phyloP scores from a whole-genome alignment of 2,113 vertebrate species.

The Bostrychus sinensis region DNA sequence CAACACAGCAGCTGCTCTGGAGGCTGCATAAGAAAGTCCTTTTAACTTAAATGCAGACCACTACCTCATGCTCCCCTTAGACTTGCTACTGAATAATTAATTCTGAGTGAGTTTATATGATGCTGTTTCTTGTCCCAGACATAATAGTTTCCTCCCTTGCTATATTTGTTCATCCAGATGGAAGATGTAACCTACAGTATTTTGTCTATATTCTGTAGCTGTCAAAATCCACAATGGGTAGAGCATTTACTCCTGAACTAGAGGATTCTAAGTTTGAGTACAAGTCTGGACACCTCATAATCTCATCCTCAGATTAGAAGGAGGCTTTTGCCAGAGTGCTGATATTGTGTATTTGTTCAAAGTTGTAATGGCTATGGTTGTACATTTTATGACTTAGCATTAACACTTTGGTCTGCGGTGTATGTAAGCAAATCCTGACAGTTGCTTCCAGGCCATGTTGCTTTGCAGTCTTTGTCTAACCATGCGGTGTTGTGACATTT shows the following conservation, averaged over 20 bases:
- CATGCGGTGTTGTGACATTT: background rate
- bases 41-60: slow-evolving; percentile 34
- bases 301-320: slow-evolving; percentile 63
- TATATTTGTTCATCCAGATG: background rate
- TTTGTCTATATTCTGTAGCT: slow-evolving; percentile 1
- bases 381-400: too few relatives aligned
- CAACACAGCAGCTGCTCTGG: slow-evolving; percentile 23
- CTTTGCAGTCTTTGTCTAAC: background rate
- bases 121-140: background rate
- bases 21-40: slow-evolving; percentile 37
- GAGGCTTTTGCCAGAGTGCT: slow-evolving; percentile 50
- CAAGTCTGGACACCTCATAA: slow-evolving; percentile 49
- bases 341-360: slow-evolving; percentile 26
- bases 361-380: too few relatives aligned
- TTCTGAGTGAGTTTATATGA: slow-evolving; percentile 27
- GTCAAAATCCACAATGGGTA: slow-evolving; percentile 22
- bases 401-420: slow-evolving; percentile 6
- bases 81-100: slow-evolving; percentile 42
- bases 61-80: slow-evolving; percentile 14
- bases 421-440: slow-evolving; percentile 24
- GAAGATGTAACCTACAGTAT: background rate
- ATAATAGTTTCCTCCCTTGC: background rate
- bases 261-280: too few relatives aligned
- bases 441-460: slow-evolving; percentile 7
- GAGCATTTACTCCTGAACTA: too few relatives aligned